A percentile compares a stretch with the other conserved stretches of the same genome.
These are phyloP conservation scores for Cataglyphis hispanica DNA, from an alignment of 1,140 invertebrate genomes.

Conservation along the genomic window DNA sequence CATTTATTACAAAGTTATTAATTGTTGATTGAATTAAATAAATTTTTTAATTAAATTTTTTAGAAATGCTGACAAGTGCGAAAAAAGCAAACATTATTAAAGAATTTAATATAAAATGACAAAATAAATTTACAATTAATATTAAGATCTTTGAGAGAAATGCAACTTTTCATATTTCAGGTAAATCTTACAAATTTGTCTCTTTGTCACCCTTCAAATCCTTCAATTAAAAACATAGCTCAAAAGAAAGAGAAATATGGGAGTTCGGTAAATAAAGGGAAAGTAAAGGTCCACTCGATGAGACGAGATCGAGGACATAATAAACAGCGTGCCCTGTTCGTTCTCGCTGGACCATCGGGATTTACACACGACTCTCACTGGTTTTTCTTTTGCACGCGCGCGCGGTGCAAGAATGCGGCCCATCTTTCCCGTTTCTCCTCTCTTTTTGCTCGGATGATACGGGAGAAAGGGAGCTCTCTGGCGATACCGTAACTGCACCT, in stretches of 20 bases:
- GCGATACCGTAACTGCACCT: conserved; percentile 76
- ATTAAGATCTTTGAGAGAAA: neutral
- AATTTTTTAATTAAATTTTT: neutral
- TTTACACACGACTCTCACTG: conserved; percentile 72
- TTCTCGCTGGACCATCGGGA: conserved; percentile 59
- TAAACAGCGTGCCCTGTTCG: neutral
- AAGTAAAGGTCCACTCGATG: conserved; percentile 19
- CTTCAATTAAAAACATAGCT: neutral
- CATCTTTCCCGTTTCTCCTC: conserved; percentile 72
- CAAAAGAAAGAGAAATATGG: conserved; percentile 8
- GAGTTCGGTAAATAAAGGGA: conserved; percentile 28
- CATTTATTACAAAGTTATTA: neutral
- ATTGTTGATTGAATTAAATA: neutral
- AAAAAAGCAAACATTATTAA: neutral
- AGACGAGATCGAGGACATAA: conserved; percentile 32
- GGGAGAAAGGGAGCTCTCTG: conserved; percentile 72
- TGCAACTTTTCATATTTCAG: neutral
- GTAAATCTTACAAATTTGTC: neutral
- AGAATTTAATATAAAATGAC: neutral
- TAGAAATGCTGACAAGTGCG: neutral
- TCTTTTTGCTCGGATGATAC: conserved; percentile 64
- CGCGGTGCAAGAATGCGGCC: conserved; percentile 68
- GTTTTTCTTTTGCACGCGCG: conserved; percentile 75
- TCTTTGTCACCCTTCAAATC: neutral
- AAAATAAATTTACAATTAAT: neutral